These are phyloP conservation scores for Brachionus calyciflorus DNA, from an alignment of 1,140 invertebrate genomes.

Conservation along the genomic window DNA sequence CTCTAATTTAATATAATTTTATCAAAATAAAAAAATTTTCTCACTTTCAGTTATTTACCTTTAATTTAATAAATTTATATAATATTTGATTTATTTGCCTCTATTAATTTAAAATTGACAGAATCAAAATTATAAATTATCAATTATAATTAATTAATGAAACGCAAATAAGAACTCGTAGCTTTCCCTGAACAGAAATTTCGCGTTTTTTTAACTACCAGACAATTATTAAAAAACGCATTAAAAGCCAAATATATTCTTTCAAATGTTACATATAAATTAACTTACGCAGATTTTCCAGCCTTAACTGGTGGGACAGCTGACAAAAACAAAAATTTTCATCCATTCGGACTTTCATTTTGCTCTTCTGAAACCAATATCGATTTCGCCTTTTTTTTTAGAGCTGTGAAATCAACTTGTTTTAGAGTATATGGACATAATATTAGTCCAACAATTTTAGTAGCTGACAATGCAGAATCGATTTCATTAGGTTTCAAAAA, in stretches of 20 bases:
- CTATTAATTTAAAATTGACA: too few relatives aligned
- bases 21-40: too few relatives aligned
- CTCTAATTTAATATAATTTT: too few relatives aligned
- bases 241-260: not conserved
- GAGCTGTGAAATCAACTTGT: not conserved
- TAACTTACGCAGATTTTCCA: too few relatives aligned
- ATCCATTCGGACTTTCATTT: not conserved
- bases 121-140: too few relatives aligned
- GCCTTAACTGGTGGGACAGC: not conserved
- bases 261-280: not conserved
- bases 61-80: too few relatives aligned
- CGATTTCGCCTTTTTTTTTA: not conserved
- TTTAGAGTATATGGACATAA: not conserved
- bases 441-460: slow-evolving; percentile 4
- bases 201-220: slow-evolving; percentile 2
- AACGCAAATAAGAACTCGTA: too few relatives aligned
- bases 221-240: not conserved
- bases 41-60: too few relatives aligned
- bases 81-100: too few relatives aligned
- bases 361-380: not conserved
- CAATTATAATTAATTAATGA: too few relatives aligned
- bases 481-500: slow-evolving; percentile 8
- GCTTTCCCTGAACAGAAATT: not conserved
- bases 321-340: not conserved
- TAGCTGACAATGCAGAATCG: not conserved